Conservation (phyloP, 2,888 invertebrate species). For the Orchesellides sinensis region DNA sequence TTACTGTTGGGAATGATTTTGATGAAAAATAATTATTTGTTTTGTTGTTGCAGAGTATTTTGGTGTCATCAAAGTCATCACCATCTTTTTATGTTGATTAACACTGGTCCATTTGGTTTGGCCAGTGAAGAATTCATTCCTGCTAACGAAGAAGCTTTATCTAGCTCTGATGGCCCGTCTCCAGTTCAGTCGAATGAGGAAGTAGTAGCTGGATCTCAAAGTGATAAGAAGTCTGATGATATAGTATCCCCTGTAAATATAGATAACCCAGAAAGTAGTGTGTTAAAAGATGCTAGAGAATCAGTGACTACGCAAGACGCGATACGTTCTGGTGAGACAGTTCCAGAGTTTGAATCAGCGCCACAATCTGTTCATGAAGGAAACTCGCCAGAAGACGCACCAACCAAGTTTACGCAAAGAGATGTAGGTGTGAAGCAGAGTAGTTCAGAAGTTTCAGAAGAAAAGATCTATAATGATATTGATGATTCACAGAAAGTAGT, state of each 20-base stretch:
- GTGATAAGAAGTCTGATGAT: slow-evolving; percentile 47
- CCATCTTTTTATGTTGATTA: slow-evolving; percentile 50
- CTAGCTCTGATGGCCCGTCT: slow-evolving; percentile 8
- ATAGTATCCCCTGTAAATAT: not conserved
- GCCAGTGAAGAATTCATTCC: slow-evolving; percentile 69
- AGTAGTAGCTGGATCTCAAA: slow-evolving; percentile 38
- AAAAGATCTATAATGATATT: too few species aligned
- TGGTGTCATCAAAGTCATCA: slow-evolving; percentile 56
- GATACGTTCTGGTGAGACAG: not conserved
- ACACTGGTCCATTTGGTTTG: slow-evolving; percentile 33
- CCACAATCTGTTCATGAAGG: too few species aligned
- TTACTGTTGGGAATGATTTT: not conserved
- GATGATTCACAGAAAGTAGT: too few species aligned
- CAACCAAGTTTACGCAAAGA: too few species aligned
- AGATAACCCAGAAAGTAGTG: too few species aligned
- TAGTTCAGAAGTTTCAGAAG: too few species aligned
- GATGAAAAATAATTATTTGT: not conserved
- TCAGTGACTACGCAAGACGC: too few species aligned
- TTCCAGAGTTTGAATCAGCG: too few species aligned
- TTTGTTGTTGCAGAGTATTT: slow-evolving; percentile 42
- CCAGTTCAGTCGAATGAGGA: not conserved
- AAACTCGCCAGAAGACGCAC: too few species aligned
- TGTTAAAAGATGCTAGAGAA: too few species aligned
- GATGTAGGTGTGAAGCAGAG: too few species aligned
- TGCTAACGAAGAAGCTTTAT: slow-evolving; percentile 7